phyloP scores from a whole-genome alignment of 2,113 vertebrate genomes.

The Istiophorus platypterus region DNA sequence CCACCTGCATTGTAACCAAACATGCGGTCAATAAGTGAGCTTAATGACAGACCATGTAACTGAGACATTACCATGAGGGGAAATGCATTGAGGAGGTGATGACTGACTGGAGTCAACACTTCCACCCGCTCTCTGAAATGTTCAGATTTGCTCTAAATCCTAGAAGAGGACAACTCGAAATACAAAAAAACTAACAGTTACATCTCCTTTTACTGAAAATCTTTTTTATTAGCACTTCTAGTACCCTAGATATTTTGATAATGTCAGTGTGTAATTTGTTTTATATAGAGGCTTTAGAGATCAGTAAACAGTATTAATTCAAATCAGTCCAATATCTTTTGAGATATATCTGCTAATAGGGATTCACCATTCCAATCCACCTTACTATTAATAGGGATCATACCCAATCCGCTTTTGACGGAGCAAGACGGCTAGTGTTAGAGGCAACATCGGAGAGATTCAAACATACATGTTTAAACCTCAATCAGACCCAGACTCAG shows the following conservation, averaged over 20 bases:
- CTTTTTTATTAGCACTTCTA: not conserved
- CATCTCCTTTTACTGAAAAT: not conserved
- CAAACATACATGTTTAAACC: no score
- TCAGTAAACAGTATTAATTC: not conserved
- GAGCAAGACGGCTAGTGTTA: no score
- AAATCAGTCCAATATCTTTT: not conserved
- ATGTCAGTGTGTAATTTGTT: not conserved
- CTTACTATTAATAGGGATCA: not conserved
- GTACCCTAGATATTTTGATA: not conserved
- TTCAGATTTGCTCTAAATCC: not conserved
- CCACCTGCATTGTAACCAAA: not conserved
- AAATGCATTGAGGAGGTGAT: conserved; percentile 31
- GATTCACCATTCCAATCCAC: not conserved
- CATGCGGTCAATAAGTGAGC: not conserved
- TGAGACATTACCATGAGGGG: conserved; percentile 14
- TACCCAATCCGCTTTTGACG: not conserved
- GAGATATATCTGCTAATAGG: not conserved
- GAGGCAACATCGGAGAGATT: no score
- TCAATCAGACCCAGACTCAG: no score
- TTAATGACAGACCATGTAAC: conserved; percentile 5
- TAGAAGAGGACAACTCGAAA: not conserved
- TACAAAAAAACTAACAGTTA: not conserved
- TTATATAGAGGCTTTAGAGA: not conserved
- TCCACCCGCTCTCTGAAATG: conserved; percentile 4
- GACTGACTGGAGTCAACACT: conserved; percentile 4